phyloP scores from a whole-genome alignment of 2,113 vertebrate species.

The Cochlearius cochlearius region DNA sequence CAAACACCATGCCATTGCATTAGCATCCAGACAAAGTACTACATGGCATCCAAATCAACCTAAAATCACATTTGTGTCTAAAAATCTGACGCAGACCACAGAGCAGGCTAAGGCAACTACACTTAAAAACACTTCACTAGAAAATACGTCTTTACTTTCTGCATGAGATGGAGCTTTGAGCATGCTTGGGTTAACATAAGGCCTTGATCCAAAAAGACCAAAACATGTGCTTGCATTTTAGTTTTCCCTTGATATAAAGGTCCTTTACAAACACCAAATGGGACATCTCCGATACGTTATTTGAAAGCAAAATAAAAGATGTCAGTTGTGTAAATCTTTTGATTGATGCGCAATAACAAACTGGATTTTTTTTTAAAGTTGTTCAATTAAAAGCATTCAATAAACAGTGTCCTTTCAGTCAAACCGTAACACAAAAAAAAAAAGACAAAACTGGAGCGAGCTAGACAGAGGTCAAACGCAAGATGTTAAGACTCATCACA shows the following conservation, averaged over 20 bases:
- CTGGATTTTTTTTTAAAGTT: background rate
- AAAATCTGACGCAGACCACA: background rate
- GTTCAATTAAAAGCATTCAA: constrained; percentile 12
- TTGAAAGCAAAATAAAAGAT: constrained; percentile 13
- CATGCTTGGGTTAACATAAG: background rate
- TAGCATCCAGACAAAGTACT: background rate
- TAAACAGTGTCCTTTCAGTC: background rate
- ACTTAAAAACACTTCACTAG: background rate
- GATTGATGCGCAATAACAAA: background rate
- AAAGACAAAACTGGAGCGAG: background rate
- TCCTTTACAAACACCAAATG: background rate
- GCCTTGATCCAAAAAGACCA: background rate
- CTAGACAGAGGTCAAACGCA: background rate
- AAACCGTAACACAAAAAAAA: background rate
- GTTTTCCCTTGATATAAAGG: background rate
- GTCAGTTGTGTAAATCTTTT: constrained; percentile 26
- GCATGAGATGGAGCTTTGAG: background rate
- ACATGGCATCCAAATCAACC: background rate
- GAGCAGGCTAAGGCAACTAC: background rate
- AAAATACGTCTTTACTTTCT: background rate
- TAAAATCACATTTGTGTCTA: background rate
- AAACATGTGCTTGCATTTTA: background rate
- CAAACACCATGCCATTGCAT: rapidly evolving
- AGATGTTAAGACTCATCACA: constrained; percentile 24
- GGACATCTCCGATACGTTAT: background rate